Conservation (phyloP, 2,797 vertebrate genomes). For the Hyperoplus lanceolatus region DNA sequence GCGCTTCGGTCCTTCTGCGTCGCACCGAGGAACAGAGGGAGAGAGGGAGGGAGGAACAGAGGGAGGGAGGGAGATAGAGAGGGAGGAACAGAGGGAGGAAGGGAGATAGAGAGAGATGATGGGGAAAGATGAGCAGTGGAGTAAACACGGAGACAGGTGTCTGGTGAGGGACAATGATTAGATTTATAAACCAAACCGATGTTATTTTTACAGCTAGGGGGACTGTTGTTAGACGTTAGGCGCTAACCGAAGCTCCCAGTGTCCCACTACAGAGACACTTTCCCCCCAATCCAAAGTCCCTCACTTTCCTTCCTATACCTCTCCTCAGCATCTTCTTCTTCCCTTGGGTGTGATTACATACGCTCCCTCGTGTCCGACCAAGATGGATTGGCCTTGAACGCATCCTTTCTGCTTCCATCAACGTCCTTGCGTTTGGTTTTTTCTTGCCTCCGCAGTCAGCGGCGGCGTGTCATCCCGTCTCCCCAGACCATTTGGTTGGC, state of each 20-base stretch:
- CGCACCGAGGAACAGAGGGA: slow-evolving; percentile 23
- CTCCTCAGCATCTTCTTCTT: slow-evolving; percentile 39
- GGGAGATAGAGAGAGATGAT: slow-evolving; percentile 28
- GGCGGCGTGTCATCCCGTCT: slow-evolving; percentile 57
- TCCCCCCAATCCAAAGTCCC: slow-evolving; percentile 34
- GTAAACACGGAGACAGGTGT: slow-evolving; percentile 80
- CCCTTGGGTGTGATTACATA: slow-evolving; percentile 60
- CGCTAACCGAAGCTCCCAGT: slow-evolving; percentile 66
- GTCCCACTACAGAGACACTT: slow-evolving; percentile 59
- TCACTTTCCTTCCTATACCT: slow-evolving; percentile 21
- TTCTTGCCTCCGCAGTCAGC: slow-evolving; percentile 44
- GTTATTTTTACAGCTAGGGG: slow-evolving; percentile 71
- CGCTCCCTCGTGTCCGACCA: slow-evolving; percentile 48
- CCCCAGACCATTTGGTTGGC: slow-evolving; percentile 60
- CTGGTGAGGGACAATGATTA: slow-evolving; percentile 76
- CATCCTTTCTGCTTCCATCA: slow-evolving; percentile 71
- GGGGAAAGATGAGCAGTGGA: slow-evolving; percentile 42
- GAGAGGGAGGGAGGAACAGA: slow-evolving; percentile 37
- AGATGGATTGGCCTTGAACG: slow-evolving; percentile 76
- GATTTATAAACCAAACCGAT: slow-evolving; percentile 76
- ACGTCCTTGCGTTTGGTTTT: slow-evolving; percentile 40
- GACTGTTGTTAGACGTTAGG: slow-evolving; percentile 73
- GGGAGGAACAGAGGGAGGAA: slow-evolving; percentile 38
- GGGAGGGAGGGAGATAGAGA: slow-evolving; percentile 35
- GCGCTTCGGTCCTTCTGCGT: slow-evolving; percentile 35